Evolutionary conservation across 2,888 invertebrate species (phyloP).

Genomic region (Ormyrus rosae): DNA sequence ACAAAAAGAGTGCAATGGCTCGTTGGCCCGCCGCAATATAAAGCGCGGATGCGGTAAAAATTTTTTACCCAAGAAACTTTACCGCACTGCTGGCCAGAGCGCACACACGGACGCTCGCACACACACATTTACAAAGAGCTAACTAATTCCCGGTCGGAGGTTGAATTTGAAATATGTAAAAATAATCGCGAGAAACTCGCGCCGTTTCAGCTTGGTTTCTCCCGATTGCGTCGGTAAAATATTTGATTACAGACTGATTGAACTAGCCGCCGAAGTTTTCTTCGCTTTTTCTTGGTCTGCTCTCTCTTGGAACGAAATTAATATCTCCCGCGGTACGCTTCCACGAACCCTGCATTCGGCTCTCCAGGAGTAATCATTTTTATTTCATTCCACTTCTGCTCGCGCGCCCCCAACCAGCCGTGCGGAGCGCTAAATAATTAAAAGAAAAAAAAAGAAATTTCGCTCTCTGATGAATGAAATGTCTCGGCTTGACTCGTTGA

Average conservation of each 20-base stretch:
- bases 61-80: neutral
- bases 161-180: neutral
- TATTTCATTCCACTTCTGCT: conserved; percentile 1
- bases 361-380: conserved; percentile 21
- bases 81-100: neutral
- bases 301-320: neutral
- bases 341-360: neutral
- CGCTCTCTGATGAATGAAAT: conserved; percentile 24
- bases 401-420: neutral
- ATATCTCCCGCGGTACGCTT: too few relatives aligned
- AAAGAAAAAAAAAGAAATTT: neutral
- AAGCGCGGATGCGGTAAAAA: neutral
- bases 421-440: conserved; percentile 14
- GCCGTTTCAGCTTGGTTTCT: neutral
- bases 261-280: neutral
- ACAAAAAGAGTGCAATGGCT: neutral
- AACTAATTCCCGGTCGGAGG: too few relatives aligned
- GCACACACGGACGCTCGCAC: too few relatives aligned
- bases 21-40: neutral
- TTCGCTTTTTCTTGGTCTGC: conserved; percentile 17
- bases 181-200: neutral
- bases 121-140: too few relatives aligned
- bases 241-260: conserved; percentile 23
- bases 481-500: neutral
- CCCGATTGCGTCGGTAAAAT: neutral